These are phyloP conservation scores for Thecophora atra DNA, from an alignment of 2,888 invertebrate species.

Conservation along the genomic window DNA sequence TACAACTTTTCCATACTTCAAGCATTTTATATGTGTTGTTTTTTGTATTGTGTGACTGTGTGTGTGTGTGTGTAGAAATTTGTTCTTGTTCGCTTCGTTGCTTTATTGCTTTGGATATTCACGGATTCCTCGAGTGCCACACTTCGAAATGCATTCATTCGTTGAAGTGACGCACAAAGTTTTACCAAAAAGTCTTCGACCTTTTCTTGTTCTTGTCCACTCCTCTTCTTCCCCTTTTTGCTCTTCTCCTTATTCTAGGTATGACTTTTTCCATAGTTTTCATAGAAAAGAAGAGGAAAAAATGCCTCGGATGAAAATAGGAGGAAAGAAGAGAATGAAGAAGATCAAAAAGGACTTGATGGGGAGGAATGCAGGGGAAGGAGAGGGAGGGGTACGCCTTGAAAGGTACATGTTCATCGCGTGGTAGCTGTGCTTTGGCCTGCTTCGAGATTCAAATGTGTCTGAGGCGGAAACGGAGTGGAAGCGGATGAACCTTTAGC, in stretches of 20 bases:
- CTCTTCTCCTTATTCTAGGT: not conserved
- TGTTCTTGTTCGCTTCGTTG: not conserved
- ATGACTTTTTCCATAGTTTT: no score
- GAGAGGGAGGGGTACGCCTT: not conserved
- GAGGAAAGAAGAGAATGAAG: not conserved
- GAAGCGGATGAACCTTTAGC: no score
- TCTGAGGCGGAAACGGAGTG: no score
- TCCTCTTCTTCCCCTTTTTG: no score
- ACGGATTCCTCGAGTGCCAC: not conserved
- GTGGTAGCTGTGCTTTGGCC: no score
- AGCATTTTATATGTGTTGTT: not conserved
- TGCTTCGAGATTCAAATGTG: no score
- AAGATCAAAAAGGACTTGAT: not conserved
- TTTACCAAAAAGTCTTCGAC: constrained; percentile 32
- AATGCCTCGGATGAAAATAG: not conserved
- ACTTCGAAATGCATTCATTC: constrained; percentile 20
- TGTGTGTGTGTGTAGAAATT: constrained; percentile 1
- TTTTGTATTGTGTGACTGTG: not conserved
- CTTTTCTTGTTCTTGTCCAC: constrained; percentile 1
- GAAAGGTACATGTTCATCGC: no score
- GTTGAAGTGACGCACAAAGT: constrained; percentile 18
- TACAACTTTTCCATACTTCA: not conserved
- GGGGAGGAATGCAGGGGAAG: not conserved
- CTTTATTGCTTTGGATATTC: constrained; percentile 6
- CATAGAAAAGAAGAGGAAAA: not conserved